A percentile compares a stretch with the other conserved stretches of the same genome.
These are phyloP conservation scores for Coregonus suidteri DNA, from an alignment of 2,797 vertebrate species.

Conservation along the genomic window DNA sequence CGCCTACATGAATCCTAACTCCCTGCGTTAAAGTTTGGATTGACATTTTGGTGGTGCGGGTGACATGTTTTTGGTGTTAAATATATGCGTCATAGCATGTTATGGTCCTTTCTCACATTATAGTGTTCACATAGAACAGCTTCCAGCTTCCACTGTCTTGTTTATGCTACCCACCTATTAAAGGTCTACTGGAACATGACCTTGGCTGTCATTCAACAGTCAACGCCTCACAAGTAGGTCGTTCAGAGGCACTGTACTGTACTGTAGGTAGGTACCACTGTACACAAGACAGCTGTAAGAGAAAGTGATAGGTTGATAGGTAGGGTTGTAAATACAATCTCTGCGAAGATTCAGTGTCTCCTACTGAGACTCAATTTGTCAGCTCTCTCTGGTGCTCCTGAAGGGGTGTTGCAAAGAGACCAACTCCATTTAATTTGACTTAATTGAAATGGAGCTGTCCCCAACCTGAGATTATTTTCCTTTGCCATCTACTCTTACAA, in stretches of 20 bases:
- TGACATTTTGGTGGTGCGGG: not conserved
- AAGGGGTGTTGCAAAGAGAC: too few relatives aligned
- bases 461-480: too few relatives aligned
- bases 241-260: not conserved
- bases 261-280: not conserved
- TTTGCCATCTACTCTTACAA: not conserved
- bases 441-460: too few relatives aligned
- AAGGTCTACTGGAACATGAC: constrained; percentile 57
- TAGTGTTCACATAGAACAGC: constrained; percentile 1
- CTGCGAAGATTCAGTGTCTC: too few relatives aligned
- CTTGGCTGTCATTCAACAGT: constrained; percentile 57
- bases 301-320: too few relatives aligned
- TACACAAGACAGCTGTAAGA: not conserved
- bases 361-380: too few relatives aligned
- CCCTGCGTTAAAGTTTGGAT: not conserved
- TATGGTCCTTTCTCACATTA: not conserved
- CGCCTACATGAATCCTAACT: too few relatives aligned
- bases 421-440: too few relatives aligned
- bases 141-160: constrained; percentile 42
- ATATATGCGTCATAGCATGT: not conserved
- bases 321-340: too few relatives aligned
- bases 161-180: constrained; percentile 76
- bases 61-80: not conserved
- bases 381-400: too few relatives aligned
- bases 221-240: constrained; percentile 17